These are phyloP conservation scores for Malaclemys terrapin DNA, from an alignment of 2,113 vertebrate genomes.

Conservation along the genomic window DNA sequence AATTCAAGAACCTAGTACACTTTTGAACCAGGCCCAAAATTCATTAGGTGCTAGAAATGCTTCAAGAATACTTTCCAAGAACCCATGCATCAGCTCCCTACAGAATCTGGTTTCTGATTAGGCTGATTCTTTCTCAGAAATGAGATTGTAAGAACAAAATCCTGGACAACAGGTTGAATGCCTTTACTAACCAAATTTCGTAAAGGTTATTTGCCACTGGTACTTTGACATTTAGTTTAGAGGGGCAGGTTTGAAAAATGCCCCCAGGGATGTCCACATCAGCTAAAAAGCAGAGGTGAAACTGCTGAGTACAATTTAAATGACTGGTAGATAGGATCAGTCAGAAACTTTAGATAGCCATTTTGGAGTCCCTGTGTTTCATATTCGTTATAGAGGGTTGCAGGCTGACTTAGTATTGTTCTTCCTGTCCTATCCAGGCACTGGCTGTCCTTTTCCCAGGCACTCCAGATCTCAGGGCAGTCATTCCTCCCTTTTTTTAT, in stretches of 20 bases:
- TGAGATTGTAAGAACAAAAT: neutral
- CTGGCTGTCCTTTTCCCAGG: neutral
- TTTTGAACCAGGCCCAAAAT: neutral
- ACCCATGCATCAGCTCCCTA: neutral
- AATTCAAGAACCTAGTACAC: neutral
- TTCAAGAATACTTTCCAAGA: neutral
- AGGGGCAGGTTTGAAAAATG: neutral
- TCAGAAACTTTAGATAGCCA: fast-evolving
- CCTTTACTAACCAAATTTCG: neutral
- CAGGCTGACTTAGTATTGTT: neutral
- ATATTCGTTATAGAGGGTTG: fast-evolving
- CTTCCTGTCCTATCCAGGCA: neutral
- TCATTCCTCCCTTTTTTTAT: neutral
- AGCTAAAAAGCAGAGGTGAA: neutral
- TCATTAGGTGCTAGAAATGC: neutral
- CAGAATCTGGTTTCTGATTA: neutral
- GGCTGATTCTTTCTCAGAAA: neutral
- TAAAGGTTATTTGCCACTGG: conserved; percentile 8
- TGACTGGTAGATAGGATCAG: neutral
- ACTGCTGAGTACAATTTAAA: neutral
- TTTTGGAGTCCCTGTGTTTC: neutral
- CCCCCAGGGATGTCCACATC: fast-evolving
- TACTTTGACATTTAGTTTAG: neutral
- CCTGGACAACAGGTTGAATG: too few relatives aligned
- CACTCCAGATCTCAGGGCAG: neutral